A percentile compares a stretch with the other conserved stretches of the same genome.
Evolutionary conservation across 2,888 invertebrate species (phyloP).

Genomic region (Oeneis ivallda): DNA sequence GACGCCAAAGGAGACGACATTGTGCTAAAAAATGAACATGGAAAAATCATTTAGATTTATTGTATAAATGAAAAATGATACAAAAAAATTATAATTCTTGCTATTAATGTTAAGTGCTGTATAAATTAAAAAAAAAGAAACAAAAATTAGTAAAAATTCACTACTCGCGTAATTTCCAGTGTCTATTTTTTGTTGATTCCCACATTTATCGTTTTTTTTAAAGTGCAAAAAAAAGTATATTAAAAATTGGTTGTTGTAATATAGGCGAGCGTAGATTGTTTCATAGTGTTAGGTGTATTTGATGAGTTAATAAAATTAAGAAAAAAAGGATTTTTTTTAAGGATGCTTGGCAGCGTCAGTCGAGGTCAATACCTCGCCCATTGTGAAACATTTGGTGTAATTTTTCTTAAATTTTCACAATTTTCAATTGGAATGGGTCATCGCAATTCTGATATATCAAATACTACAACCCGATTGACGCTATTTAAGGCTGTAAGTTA

Average conservation of each 20-base stretch:
- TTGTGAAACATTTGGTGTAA: slow-evolving; percentile 48
- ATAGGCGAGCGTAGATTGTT: slow-evolving; percentile 55
- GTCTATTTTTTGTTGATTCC: slow-evolving; percentile 35
- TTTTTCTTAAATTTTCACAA: slow-evolving; percentile 49
- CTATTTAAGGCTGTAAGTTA: slow-evolving; percentile 77
- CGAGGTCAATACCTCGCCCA: slow-evolving; percentile 35
- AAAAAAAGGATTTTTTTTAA: slow-evolving; percentile 58
- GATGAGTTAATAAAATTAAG: slow-evolving; percentile 53
- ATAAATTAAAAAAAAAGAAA: slow-evolving; percentile 45
- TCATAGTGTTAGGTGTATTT: slow-evolving; percentile 50
- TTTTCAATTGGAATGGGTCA: slow-evolving; percentile 33
- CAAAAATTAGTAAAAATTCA: slow-evolving; percentile 27
- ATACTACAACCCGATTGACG: slow-evolving; percentile 44
- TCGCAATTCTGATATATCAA: slow-evolving; percentile 28
- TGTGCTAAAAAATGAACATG: slow-evolving; percentile 54
- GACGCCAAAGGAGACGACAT: slow-evolving; percentile 74
- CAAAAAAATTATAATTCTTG: slow-evolving; percentile 64
- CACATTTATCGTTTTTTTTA: slow-evolving; percentile 32
- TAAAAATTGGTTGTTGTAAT: slow-evolving; percentile 71
- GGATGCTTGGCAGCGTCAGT: slow-evolving; percentile 57
- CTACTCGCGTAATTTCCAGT: slow-evolving; percentile 39
- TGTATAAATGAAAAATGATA: slow-evolving; percentile 71
- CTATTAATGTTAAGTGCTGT: slow-evolving; percentile 56
- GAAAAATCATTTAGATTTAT: slow-evolving; percentile 56
- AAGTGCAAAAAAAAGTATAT: slow-evolving; percentile 36